Base-by-base conservation (phyloP, 2,113 vertebrate genomes). In the Ptychochromis oligacanthus region DNA sequence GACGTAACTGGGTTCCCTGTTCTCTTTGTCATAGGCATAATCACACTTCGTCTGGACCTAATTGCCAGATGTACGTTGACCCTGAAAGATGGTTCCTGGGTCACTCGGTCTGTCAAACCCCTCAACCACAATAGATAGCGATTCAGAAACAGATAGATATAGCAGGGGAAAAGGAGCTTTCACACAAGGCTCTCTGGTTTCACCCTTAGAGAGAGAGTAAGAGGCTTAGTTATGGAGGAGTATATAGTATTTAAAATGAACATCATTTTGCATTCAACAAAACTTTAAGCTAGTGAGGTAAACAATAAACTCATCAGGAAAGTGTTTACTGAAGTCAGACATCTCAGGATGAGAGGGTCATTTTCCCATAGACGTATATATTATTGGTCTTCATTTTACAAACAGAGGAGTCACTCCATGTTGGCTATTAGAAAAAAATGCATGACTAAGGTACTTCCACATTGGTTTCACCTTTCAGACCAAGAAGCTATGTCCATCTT, bases 361-460 rank as follows among this genome's bases (percentile, higher is more conserved):
- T 57, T 57, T 14, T 61, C 18, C 31, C 34, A 38, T 34, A 11
- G 0, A 0, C 60, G 2, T 31, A 2, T 62, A 7, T 36, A 36
- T 6, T 5, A 5, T 36, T 36, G 34, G 34, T 6, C 34, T 5
- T 36, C 34, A 36, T 36, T 36, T 36, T 36, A 6, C 34, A 36
- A 6, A 5, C 31, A 31, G 28, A 31, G 3, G 1, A 64, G 12
- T 64, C 61, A 22, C 20, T 4, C 40, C 61, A 20, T 65, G 61
- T n/a, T 65, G 22, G 22, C 4, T 3, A 40, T 40, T 40, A 11
- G 38, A 40, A 40, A 40, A 40, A 40, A 40, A 40, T 40, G 8
- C 8, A 40, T 40, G 34, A 36, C 34, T 36, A 36, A 2, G 4
- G 0, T 8, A 12, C 11, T 24, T 43, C 61, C n/a, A 14, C 61